phyloP scores from a whole-genome alignment of 2,113 vertebrate species.

The Furnarius figulus region DNA sequence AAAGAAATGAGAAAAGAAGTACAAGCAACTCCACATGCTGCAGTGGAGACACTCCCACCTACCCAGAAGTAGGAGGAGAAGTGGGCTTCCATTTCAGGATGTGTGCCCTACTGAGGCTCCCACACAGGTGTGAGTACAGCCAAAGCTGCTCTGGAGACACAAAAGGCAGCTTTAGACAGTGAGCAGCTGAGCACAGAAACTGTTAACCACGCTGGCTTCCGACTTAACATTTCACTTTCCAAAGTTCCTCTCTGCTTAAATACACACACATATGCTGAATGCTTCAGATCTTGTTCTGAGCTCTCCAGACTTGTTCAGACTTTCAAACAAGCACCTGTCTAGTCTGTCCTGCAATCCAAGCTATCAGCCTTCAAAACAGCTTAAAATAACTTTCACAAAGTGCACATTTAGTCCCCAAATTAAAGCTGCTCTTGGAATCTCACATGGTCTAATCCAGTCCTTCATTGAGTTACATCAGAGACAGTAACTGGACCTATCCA shows the following conservation, averaged over 20 bases:
- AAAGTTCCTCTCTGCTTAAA: not conserved
- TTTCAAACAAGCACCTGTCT: not conserved
- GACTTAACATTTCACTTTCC: not conserved
- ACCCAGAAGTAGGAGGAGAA: not conserved
- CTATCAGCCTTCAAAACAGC: not conserved
- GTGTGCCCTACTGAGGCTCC: not conserved
- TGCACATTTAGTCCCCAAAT: not conserved
- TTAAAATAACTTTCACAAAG: not conserved
- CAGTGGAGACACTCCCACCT: not conserved
- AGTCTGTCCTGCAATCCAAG: not conserved
- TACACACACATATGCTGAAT: not conserved
- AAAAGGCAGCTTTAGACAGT: not conserved
- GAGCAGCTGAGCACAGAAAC: not conserved
- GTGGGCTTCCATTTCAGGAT: not conserved
- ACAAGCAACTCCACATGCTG: not conserved
- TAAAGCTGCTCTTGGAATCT: not conserved
- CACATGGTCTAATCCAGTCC: not conserved
- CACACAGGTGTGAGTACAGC: not conserved
- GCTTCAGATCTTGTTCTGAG: not conserved
- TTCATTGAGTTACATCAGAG: not conserved
- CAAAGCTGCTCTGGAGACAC: not conserved
- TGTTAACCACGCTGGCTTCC: slow-evolving; percentile 69
- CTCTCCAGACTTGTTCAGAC: not conserved
- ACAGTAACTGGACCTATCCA: not conserved
- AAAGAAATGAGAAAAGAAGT: not conserved